Evolutionary conservation across 2,888 invertebrate species (phyloP).

Genomic region (Campoplex nolae): DNA sequence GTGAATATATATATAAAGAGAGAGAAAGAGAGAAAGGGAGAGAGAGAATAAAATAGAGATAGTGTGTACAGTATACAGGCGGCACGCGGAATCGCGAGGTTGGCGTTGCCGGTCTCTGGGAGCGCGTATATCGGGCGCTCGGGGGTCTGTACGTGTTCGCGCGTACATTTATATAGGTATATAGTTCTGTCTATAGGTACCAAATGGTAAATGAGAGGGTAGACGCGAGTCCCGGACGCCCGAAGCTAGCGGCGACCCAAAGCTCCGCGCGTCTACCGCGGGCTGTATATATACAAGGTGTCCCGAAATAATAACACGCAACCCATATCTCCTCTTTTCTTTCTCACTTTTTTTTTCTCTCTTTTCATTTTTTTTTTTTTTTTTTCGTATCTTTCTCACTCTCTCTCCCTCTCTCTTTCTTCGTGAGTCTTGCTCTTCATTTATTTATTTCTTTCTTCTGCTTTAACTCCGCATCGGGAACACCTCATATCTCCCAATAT

Average conservation of each 20-base stretch:
- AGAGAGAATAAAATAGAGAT: slow-evolving; percentile 30
- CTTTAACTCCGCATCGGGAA: background rate
- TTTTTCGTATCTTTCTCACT: background rate
- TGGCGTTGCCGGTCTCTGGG: slow-evolving; percentile 53
- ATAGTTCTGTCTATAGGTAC: slow-evolving; percentile 83
- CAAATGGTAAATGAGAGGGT: slow-evolving; percentile 85
- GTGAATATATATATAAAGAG: background rate
- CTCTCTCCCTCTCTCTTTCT: background rate
- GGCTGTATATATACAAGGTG: slow-evolving; percentile 83
- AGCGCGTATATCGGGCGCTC: slow-evolving; percentile 72
- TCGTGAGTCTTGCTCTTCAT: background rate
- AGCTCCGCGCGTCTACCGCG: slow-evolving; percentile 84
- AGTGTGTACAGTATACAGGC: slow-evolving; percentile 25
- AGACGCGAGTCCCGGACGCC: slow-evolving; percentile 83
- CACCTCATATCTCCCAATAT: slow-evolving; percentile 38
- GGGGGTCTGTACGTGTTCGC: slow-evolving; percentile 72
- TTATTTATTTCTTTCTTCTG: slow-evolving; percentile 14
- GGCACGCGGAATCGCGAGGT: slow-evolving; percentile 48
- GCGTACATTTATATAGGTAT: slow-evolving; percentile 72
- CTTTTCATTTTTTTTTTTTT: background rate
- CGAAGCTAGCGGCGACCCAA: slow-evolving; percentile 84
- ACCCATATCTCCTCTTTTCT: slow-evolving; percentile 39
- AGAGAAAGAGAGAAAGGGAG: background rate
- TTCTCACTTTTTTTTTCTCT: slow-evolving; percentile 8
- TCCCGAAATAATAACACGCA: slow-evolving; percentile 67